Evolutionary conservation across 2,797 vertebrate genomes (phyloP), one percentile per base, ranked within the genome.

Genomic region (Naso thynnoides): DNA sequence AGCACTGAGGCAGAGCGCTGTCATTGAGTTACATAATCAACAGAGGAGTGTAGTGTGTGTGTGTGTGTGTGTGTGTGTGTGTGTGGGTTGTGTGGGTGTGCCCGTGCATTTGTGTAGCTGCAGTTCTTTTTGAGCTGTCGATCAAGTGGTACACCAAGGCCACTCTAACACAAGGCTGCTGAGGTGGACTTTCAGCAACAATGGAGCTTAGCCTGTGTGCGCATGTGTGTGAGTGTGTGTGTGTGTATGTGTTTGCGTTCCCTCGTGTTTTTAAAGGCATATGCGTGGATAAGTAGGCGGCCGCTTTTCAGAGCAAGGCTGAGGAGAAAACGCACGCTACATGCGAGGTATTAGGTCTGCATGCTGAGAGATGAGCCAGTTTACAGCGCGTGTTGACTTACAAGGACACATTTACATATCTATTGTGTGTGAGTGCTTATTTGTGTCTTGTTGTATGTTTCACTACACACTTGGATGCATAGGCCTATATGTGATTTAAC

Each of bases 1-100:
- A 86, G 88, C 86, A 79, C 77, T 85, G 88, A 91, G 86, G 88
- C 90, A 91, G 86, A 91, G 91, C 71, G 45, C 85, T 89, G 89
- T 91, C 91, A 88, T 91, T 87, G 89, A 90, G 84, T 93, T 92
- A 91, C 89, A 90, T 92, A 91, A 93, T 92, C 91, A 91, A 89
- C 87, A 87, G 88, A 82, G 84, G 73, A 82, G 66, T 73, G 71
- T 63, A 78, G 81, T 70, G 58, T 72, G 78, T 54, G 54, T 75
- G 64, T 42, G 74, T 39, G 60, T 61, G 58, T 59, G 72, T 63
- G 67, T 42, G 70, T 54, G 59, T 52, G 61, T 73, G 78, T 74
- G 77, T 50, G 78, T 66, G 83, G 69, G 71, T 36, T 70, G 84
- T 63, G 78, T 44, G 59, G 18, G 55, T n/a, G 71, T 55, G 26